Conservation (phyloP, 2,113 vertebrate genomes). For the Struthio camelus region DNA sequence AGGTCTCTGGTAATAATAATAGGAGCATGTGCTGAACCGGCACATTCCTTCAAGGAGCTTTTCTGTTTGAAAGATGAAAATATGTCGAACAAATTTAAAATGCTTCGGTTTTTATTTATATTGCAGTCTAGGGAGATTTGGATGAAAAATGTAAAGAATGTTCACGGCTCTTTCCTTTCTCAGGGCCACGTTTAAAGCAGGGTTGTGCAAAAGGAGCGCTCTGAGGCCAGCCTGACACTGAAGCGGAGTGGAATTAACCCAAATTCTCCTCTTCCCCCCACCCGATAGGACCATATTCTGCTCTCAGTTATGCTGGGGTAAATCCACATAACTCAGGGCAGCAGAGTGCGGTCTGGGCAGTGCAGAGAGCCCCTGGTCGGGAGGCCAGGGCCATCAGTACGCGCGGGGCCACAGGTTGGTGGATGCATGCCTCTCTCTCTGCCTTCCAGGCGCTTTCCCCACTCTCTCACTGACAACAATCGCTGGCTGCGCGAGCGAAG, state of each 20-base stretch:
- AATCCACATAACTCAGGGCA: background rate
- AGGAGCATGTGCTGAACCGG: background rate
- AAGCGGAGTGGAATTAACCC: background rate
- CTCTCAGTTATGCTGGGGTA: background rate
- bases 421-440: background rate
- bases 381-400: accelerated
- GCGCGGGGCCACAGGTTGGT: background rate
- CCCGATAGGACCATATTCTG: background rate
- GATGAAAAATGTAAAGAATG: background rate
- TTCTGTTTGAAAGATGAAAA: constrained; percentile 14
- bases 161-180: background rate
- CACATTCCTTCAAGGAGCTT: constrained; percentile 36
- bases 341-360: background rate
- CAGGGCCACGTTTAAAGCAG: accelerated
- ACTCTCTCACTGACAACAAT: constrained; percentile 81
- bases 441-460: constrained; percentile 87
- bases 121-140: background rate
- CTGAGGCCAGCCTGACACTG: accelerated
- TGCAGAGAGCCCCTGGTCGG: accelerated
- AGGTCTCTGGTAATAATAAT: background rate
- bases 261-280: accelerated
- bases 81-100: background rate
- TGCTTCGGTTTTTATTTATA: background rate
- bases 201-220: accelerated
- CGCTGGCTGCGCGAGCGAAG: constrained; percentile 93